Evolutionary conservation across 1,140 invertebrate species (phyloP).

Genomic region (Dendrolimus punctatus): DNA sequence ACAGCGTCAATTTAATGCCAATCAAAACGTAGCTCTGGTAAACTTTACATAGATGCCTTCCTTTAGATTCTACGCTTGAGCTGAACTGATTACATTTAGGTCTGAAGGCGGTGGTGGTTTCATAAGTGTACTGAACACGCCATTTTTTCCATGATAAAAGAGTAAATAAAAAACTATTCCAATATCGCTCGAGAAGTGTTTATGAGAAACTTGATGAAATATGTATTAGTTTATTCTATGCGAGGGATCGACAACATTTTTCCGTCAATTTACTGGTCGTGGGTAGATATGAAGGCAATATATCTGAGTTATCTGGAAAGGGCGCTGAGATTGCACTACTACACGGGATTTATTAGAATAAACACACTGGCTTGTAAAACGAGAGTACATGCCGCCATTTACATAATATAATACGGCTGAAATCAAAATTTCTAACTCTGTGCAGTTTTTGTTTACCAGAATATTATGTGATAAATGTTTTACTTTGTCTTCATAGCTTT

Average conservation of each 20-base stretch:
- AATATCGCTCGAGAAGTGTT: conserved; percentile 2
- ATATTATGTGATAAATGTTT: too few species aligned
- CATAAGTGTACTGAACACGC: too few species aligned
- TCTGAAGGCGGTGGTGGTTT: conserved; percentile 5
- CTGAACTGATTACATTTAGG: conserved; percentile 17
- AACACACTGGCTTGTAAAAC: conserved; percentile 5
- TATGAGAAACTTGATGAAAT: conserved; percentile 32
- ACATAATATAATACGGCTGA: conserved; percentile 8
- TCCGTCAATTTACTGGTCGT: conserved; percentile 38
- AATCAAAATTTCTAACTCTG: conserved; percentile 5
- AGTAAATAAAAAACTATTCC: too few species aligned
- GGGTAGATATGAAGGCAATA: conserved; percentile 37
- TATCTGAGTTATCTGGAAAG: conserved; percentile 35
- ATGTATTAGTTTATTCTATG: conserved; percentile 36
- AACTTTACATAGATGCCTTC: conserved; percentile 22
- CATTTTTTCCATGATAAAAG: too few species aligned
- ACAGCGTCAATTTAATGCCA: conserved; percentile 10
- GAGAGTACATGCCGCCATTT: conserved; percentile 5
- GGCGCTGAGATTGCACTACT: conserved; percentile 37
- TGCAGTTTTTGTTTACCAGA: not conserved
- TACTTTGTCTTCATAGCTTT: too few species aligned
- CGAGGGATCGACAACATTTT: conserved; percentile 36
- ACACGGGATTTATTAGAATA: conserved; percentile 24
- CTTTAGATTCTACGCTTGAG: conserved; percentile 8
- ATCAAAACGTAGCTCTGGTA: conserved; percentile 15